Percentiles rank a stretch among this genome's conserved stretches.
Conservation (phyloP, 2,797 vertebrate genomes). For the Acipenser transmontanus region DNA sequence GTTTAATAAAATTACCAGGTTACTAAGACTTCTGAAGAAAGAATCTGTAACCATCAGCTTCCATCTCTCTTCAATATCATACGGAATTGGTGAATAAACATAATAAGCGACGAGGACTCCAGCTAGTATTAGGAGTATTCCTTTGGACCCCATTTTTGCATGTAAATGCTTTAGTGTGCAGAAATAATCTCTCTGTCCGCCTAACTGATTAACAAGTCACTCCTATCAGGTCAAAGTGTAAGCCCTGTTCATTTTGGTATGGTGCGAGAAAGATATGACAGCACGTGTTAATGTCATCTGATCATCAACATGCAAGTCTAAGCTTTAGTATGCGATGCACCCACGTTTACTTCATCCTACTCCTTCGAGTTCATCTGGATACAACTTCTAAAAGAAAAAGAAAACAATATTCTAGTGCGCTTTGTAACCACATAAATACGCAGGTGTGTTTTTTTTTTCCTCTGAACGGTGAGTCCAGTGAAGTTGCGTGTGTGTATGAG, state of each 20-base stretch:
- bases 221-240: constrained; percentile 33
- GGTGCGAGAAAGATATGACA: constrained; percentile 43
- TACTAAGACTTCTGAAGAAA: constrained; percentile 65
- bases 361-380: too few relatives aligned
- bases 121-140: constrained; percentile 48
- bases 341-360: too few relatives aligned
- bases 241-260: constrained; percentile 38
- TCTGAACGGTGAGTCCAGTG: too few relatives aligned
- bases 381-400: too few relatives aligned
- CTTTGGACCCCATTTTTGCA: constrained; percentile 61
- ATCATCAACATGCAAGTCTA: constrained; percentile 39
- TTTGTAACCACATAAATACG: too few relatives aligned
- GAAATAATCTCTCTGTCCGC: constrained; percentile 25
- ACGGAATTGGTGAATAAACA: constrained; percentile 65
- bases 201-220: constrained; percentile 32
- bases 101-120: constrained; percentile 64
- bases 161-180: constrained; percentile 20
- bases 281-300: constrained; percentile 54
- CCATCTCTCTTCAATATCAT: constrained; percentile 63
- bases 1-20: constrained; percentile 73
- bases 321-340: neutral
- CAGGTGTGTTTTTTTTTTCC: too few relatives aligned
- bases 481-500: too few relatives aligned
- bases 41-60: constrained; percentile 69
- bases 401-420: too few relatives aligned